Evolutionary conservation across 2,113 vertebrate genomes (phyloP).

Genomic region (Chaetodon trifascialis): DNA sequence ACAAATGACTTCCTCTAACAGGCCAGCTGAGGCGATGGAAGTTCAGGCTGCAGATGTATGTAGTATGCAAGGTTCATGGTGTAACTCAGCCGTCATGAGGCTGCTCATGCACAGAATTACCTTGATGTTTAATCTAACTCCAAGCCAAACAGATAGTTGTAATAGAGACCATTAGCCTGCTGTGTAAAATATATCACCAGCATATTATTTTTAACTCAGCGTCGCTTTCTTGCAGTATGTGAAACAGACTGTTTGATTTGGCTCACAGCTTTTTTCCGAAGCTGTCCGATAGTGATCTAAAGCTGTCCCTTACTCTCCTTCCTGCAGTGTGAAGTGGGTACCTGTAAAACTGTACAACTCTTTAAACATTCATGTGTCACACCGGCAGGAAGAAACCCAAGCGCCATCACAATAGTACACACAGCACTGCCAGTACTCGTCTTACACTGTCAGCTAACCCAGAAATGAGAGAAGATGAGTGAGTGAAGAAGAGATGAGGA

Average conservation of each 20-base stretch:
- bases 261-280: conserved; percentile 27
- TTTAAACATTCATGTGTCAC: conserved; percentile 70
- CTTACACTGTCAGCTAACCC: conserved; percentile 37
- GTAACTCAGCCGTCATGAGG: neutral
- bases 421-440: conserved; percentile 3
- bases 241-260: conserved; percentile 30
- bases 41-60: conserved; percentile 17
- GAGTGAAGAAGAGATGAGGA: neutral
- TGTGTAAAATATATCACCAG: conserved; percentile 6
- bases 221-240: neutral
- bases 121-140: conserved; percentile 11
- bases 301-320: conserved; percentile 46
- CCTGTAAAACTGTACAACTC: conserved; percentile 48
- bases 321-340: conserved; percentile 41
- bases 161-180: neutral
- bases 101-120: conserved; percentile 3
- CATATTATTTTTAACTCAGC: neutral
- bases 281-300: conserved; percentile 63
- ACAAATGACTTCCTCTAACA: neutral
- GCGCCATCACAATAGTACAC: neutral
- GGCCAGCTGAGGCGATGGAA: neutral
- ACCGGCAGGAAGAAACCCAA: conserved; percentile 49
- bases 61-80: neutral
- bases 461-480: conserved; percentile 24
- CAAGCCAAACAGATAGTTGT: conserved; percentile 3